Evolutionary conservation across 2,888 invertebrate genomes (phyloP).

Genomic region (Sympetrum striolatum): DNA sequence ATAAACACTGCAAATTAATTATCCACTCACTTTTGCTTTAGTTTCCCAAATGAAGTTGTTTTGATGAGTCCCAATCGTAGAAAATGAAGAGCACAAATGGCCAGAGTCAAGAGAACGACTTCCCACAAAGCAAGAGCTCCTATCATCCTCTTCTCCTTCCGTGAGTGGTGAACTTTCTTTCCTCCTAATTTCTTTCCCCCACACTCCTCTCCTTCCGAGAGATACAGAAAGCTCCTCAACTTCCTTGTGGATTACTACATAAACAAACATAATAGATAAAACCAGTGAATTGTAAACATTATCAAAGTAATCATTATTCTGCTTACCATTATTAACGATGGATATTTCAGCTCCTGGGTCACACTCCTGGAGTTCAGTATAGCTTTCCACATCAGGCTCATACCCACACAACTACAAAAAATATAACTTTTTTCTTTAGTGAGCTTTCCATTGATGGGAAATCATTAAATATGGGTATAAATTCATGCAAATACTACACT

Average conservation of each 20-base stretch:
- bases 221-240: background rate
- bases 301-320: background rate
- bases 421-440: background rate
- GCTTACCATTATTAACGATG: background rate
- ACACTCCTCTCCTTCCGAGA: background rate
- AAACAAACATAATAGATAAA: background rate
- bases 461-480: too few species aligned
- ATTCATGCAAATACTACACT: too few species aligned
- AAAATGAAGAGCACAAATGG: background rate
- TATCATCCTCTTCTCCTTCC: background rate
- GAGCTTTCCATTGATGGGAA: too few species aligned
- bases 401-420: conserved; percentile 70
- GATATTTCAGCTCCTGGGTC: background rate
- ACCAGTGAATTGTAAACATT: background rate
- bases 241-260: background rate
- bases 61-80: background rate
- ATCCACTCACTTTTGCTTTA: conserved; percentile 10
- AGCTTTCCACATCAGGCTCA: conserved; percentile 66
- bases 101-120: background rate
- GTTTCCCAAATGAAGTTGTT: conserved; percentile 1
- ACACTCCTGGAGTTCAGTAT: conserved; percentile 46
- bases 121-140: background rate
- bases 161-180: background rate
- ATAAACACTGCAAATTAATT: background rate
- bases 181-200: background rate